Conservation (phyloP, 2,797 vertebrate genomes). For the Pterois miles region DNA sequence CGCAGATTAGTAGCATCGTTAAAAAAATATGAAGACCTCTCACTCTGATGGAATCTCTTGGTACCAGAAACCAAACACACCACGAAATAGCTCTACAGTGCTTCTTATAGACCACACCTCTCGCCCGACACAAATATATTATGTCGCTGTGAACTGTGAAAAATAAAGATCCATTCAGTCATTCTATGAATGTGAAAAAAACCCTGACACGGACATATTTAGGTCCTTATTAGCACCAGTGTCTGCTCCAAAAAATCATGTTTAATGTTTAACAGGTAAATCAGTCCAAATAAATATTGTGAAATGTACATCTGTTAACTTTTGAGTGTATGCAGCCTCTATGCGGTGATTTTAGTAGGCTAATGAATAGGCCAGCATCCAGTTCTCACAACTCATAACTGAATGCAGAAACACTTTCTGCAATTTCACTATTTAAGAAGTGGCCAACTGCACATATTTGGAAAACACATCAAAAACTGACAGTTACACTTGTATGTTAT, state of each 20-base stretch:
- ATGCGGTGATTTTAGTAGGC: no score
- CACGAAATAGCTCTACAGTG: background rate
- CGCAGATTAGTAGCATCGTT: background rate
- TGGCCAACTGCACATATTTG: no score
- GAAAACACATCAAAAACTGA: no score
- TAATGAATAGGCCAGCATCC: no score
- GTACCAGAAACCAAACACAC: background rate
- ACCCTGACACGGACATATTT: background rate
- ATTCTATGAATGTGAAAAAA: background rate
- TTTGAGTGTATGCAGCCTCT: background rate
- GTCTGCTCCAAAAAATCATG: background rate
- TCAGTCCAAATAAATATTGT: background rate
- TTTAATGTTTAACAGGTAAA: background rate
- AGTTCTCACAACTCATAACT: no score
- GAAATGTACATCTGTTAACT: background rate
- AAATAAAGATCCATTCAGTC: background rate
- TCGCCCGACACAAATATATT: background rate
- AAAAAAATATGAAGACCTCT: accelerated
- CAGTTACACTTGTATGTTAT: no score
- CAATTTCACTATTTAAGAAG: no score
- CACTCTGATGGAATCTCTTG: slow-evolving; percentile 4
- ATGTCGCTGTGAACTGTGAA: background rate
- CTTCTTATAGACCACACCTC: background rate
- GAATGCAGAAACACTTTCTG: no score
- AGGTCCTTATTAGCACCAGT: background rate